Conservation (phyloP, 2,113 vertebrate species). For the Camelus dromedarius region DNA sequence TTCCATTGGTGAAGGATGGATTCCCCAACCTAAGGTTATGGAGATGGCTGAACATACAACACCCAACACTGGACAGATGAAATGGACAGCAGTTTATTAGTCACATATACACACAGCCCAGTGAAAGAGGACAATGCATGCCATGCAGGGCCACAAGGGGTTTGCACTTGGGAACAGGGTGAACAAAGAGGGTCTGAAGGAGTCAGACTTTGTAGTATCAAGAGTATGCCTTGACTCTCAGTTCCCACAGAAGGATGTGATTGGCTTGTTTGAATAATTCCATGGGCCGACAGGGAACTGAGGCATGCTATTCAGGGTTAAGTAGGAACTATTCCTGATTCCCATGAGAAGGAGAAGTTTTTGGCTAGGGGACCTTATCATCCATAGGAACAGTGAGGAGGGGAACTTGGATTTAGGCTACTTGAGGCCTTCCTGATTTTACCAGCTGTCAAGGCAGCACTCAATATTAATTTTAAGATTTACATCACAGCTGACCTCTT, state of each 20-base stretch:
- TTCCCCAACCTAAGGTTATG: not conserved
- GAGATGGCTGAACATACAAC: not conserved
- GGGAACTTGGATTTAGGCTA: constrained; percentile 1
- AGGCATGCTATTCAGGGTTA: not conserved
- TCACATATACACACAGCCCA: not conserved
- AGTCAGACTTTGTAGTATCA: not conserved
- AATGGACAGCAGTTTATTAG: not conserved
- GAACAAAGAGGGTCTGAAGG: not conserved
- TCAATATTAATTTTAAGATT: constrained; percentile 52
- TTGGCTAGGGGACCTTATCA: not conserved
- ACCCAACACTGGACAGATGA: not conserved
- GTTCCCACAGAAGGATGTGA: not conserved
- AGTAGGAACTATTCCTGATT: constrained; percentile 5
- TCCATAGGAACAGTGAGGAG: not conserved
- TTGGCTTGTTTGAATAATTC: constrained; percentile 13
- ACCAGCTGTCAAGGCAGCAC: constrained; percentile 48
- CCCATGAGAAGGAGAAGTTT: not conserved
- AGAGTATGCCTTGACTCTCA: not conserved
- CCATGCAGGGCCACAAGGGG: not conserved
- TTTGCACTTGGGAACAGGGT: not conserved
- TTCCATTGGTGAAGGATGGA: not conserved
- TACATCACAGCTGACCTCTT: constrained; percentile 11
- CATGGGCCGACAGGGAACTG: not conserved
- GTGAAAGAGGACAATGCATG: not conserved
- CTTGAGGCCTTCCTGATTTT: constrained; percentile 35